Evolutionary conservation across 2,888 invertebrate species (phyloP), one percentile per base, ranked within the genome.

Genomic region (Cheiracanthium punctorium): DNA sequence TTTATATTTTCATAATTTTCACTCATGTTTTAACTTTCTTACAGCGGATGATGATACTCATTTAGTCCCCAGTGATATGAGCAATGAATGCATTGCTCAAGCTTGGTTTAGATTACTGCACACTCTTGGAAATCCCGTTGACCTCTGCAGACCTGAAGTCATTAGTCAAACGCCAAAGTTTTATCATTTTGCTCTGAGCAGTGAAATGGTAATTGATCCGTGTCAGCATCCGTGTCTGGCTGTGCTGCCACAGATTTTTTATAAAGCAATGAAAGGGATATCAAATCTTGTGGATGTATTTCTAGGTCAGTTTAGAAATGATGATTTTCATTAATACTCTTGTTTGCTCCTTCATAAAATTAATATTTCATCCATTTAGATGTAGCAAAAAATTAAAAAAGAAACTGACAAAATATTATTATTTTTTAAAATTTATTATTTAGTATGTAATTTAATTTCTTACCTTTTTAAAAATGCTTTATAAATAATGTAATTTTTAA

Each of bases 71-170:
- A 91, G 93, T 0, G 95, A 95, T 74, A 98, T 98, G 96, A 94
- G 95, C 65, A 96, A 97, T 91, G 96, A 97, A 87, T 91, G 91
- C 81, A 95, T 98, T 52, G 96, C 96, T 82, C 98, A 99, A 93
- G 95, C 96, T 90, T 98, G 98, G 98, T 98, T 97, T 92, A 94
- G 98, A 87, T 95, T 98, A 91, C 93, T 98, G 87, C 97, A 98
- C 91, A 96, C 97, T 52, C 95, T 98, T 88, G 98, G 98, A 37
- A 98, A 98, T 92, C 98, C 98, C 0, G 97, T 97, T 0, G 97
- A 97, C 90, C 93, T 99, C 87, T 96, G 96, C 90, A 95, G 96
- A 52, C 97, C 97, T 0, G 95, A 96, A 90, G 93, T 96, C 88
- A 95, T 94, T 75, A 94, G 94, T 89, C 94, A 95, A 90, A 95